These are phyloP conservation scores for Synergus gifuensis DNA, from an alignment of 2,888 invertebrate species.

Conservation along the genomic window DNA sequence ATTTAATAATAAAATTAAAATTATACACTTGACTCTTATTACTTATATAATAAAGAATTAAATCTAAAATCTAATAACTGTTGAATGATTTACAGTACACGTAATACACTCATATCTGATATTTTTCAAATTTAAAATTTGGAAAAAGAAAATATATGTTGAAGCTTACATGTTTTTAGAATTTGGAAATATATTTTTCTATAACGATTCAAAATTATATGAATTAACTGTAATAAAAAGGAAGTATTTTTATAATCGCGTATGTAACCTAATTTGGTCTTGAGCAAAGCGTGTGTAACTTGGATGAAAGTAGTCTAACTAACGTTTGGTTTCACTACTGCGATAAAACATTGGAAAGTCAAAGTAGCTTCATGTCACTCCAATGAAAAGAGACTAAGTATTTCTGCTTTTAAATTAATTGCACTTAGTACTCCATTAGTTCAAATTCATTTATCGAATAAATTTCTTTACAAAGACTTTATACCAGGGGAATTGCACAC, in stretches of 20 bases:
- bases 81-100: too few relatives aligned
- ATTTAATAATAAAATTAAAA: not conserved
- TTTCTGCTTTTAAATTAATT: not conserved
- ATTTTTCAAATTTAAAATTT: not conserved
- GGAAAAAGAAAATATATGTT: not conserved
- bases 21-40: not conserved
- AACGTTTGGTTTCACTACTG: constrained; percentile 37
- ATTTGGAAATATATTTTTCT: not conserved
- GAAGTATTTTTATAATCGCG: not conserved
- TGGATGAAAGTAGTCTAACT: constrained; percentile 36
- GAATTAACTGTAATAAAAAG: not conserved
- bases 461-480: not conserved
- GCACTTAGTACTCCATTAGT: not conserved
- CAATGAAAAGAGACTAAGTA: constrained; percentile 13
- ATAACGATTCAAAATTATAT: not conserved
- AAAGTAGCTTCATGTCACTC: constrained; percentile 21
- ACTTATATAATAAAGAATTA: not conserved
- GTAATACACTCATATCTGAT: not conserved
- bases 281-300: constrained; percentile 29
- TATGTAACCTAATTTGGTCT: constrained; percentile 20
- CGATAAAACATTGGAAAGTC: constrained; percentile 41
- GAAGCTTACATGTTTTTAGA: not conserved
- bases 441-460: not conserved
- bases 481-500: not conserved
- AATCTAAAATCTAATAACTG: too few relatives aligned